Conservation (phyloP, 2,797 vertebrate species). For the Neopelma chrysocephalum region DNA sequence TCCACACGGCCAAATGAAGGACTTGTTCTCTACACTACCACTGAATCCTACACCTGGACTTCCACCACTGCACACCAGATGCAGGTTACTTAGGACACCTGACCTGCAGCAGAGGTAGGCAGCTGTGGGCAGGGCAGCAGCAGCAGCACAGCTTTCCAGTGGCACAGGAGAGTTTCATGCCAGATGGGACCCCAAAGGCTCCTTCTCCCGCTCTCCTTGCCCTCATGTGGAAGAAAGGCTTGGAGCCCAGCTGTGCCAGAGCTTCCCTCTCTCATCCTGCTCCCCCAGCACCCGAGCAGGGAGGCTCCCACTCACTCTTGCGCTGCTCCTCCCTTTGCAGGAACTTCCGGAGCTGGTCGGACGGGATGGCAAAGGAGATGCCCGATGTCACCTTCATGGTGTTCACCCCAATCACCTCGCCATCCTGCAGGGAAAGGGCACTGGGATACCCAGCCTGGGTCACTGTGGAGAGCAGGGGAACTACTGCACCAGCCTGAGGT, state of each 20-base stretch:
- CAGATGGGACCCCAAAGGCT: no score
- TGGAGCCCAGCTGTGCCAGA: neutral
- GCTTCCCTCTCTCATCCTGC: neutral
- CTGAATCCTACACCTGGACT: neutral
- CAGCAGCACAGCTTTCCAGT: neutral
- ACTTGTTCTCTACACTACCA: neutral
- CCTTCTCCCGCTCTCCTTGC: neutral
- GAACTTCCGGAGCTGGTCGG: constrained; percentile 87
- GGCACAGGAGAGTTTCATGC: neutral
- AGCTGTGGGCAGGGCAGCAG: neutral
- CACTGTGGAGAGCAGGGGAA: neutral
- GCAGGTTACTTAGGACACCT: neutral
- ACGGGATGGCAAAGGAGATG: constrained; percentile 97
- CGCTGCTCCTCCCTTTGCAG: constrained; percentile 82
- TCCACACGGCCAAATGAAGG: neutral
- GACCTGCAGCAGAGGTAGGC: neutral
- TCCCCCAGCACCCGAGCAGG: neutral
- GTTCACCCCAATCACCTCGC: constrained; percentile 97
- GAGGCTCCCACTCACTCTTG: constrained; percentile 72
- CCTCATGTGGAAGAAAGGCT: neutral
- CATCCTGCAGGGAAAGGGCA: constrained; percentile 81
- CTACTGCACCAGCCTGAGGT: neutral
- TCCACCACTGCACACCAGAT: no score
- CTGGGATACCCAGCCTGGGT: neutral
- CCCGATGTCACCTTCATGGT: constrained; percentile 97